phyloP scores from a whole-genome alignment of 2,113 vertebrate species.

The Mesitornis unicolor region DNA sequence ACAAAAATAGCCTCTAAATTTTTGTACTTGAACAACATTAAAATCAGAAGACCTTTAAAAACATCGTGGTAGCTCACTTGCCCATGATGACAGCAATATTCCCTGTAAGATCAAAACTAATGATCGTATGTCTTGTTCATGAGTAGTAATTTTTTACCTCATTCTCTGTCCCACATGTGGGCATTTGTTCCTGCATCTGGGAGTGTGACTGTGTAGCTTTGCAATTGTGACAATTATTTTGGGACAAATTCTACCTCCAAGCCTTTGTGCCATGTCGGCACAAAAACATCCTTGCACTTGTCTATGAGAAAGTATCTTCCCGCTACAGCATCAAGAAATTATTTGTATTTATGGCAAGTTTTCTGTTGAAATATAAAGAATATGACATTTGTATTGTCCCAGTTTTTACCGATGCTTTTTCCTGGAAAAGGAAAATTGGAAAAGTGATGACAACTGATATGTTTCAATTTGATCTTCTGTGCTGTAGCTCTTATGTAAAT shows the following conservation, averaged over 20 bases:
- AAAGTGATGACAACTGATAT: neutral
- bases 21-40: neutral
- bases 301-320: neutral
- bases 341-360: neutral
- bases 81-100: neutral
- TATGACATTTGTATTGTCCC: neutral
- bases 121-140: fast-evolving
- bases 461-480: neutral
- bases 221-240: neutral
- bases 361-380: neutral
- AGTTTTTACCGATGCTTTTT: neutral
- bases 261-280: neutral
- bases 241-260: neutral
- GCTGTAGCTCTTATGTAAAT: neutral
- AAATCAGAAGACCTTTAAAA: neutral
- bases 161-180: neutral
- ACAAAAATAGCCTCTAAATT: neutral
- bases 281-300: neutral
- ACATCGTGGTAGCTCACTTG: neutral
- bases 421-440: neutral
- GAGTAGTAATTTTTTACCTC: neutral
- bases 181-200: neutral
- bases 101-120: neutral
- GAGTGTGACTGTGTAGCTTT: neutral
- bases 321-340: neutral